Evolutionary conservation across 1,140 invertebrate genomes (phyloP), one percentile per base, ranked within the genome.

Genomic region (Tachypleus tridentatus): DNA sequence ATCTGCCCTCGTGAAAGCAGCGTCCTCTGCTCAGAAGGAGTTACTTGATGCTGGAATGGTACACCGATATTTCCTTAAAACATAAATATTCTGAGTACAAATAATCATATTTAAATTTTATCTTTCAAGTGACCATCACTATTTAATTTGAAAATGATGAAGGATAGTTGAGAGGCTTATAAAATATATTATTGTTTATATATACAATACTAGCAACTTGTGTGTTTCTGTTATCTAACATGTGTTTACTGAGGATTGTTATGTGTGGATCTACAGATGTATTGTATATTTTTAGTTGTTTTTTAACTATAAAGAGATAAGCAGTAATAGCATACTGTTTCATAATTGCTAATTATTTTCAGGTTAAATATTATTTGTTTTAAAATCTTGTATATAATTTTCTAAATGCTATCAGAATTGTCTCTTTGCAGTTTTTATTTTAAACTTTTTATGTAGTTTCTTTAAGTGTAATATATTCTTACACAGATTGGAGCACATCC

Each of bases 21-120:
- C 96, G 0, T 94, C 92, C 61, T 88, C 91, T 5, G 94, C 96
- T 0, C 96, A 98, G 79, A 82, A 90, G 64, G 93, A 98, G 76
- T 81, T 98, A 0, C 93, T 98, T 62, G 87, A 89, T 65, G 83
- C 86, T 67, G 84, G 84, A 52, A 82, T 81, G 73, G 87, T 95
- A 29, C 87, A 88, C 0, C 80, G 87, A 9, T 85, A 84, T 62
- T 88, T 29, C 29, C 29, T 29, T 29, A 29, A 29, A 29, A 29
- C 29, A 29, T 29, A 29, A 29, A 2, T 29, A 29, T 29, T 29
- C 29, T 29, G 2, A 29, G 29, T 29, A 29, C 29, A 29, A 29
- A 29, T 29, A 29, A 29, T 29, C 29, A 29, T 29, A 29, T 59
- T 50, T 8, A 50, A 7, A 10, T 11, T 50, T 7, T 8, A 11